Evolutionary conservation across 2,888 invertebrate genomes (phyloP).

Genomic region (Tricholauxania praeusta): DNA sequence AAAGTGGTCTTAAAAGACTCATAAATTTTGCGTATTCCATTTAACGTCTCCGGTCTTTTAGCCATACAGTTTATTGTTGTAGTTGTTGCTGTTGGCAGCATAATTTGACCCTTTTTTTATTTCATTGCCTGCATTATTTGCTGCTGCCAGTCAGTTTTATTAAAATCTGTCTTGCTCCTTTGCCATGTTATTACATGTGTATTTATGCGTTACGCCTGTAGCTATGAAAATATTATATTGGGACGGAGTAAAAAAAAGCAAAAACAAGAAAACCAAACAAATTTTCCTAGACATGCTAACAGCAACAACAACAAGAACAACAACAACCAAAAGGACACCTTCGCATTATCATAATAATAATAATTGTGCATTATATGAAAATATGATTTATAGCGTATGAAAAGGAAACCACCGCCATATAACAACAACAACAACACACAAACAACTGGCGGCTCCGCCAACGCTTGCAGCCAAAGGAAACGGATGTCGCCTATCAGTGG

Average conservation of each 20-base stretch:
- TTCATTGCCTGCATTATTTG: not conserved
- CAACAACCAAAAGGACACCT: constrained; percentile 23
- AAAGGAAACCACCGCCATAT: constrained; percentile 13
- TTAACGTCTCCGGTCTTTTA: not conserved
- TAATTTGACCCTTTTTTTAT: not conserved
- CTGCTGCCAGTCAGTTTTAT: not conserved
- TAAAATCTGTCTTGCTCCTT: not conserved
- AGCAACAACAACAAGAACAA: not conserved
- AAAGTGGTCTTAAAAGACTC: constrained; percentile 2
- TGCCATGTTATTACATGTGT: constrained; percentile 18
- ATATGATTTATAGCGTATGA: constrained; percentile 47
- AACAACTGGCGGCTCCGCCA: constrained; percentile 7
- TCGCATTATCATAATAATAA: constrained; percentile 43
- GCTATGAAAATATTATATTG: not conserved
- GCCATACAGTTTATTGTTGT: not conserved
- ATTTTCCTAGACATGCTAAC: not conserved
- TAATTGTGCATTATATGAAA: constrained; percentile 43
- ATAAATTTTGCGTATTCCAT: constrained; percentile 6
- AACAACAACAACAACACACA: not conserved
- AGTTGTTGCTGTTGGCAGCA: not conserved
- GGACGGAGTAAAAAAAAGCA: not conserved
- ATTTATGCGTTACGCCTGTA: not conserved
- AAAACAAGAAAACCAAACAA: not conserved
- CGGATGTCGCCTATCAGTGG: constrained; percentile 38
- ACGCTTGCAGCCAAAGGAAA: constrained; percentile 18